phyloP scores from a whole-genome alignment of 1,140 invertebrate genomes.

The Zaprionus capensis region DNA sequence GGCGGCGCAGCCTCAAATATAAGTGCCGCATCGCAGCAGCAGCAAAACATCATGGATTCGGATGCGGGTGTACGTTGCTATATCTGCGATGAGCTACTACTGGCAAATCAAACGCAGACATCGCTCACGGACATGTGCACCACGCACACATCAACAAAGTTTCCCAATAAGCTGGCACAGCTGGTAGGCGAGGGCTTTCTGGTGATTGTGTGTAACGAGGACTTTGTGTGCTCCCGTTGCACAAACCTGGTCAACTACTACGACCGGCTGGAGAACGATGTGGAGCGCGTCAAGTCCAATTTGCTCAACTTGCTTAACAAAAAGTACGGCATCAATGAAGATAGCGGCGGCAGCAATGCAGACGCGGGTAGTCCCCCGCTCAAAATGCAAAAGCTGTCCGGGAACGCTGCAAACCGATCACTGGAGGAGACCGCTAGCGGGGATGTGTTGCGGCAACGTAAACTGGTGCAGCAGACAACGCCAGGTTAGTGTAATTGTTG shows the following conservation, averaged over 20 bases:
- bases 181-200: constrained; percentile 82
- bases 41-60: constrained; percentile 55
- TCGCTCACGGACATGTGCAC: constrained; percentile 75
- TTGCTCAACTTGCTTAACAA: constrained; percentile 80
- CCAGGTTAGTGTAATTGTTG: constrained; percentile 46
- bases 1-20: constrained; percentile 33
- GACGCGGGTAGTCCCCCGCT: constrained; percentile 59
- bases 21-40: constrained; percentile 36
- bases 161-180: constrained; percentile 83
- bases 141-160: constrained; percentile 78
- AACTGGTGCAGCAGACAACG: constrained; percentile 58
- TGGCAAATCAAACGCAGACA: constrained; percentile 59
- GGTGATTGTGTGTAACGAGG: constrained; percentile 80
- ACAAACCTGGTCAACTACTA: constrained; percentile 83
- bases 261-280: constrained; percentile 81
- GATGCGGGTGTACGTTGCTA: constrained; percentile 70
- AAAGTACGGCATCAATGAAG: constrained; percentile 83
- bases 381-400: constrained; percentile 77
- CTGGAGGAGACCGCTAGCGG: constrained; percentile 52
- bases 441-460: constrained; percentile 62
- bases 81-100: constrained; percentile 75
- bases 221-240: constrained; percentile 83
- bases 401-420: constrained; percentile 58
- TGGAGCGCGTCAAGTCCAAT: constrained; percentile 79
- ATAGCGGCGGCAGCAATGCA: constrained; percentile 49